A percentile compares a stretch with the other conserved stretches of the same genome.
Conservation (phyloP, 2,797 vertebrate genomes). For the Diplodus sargus region DNA sequence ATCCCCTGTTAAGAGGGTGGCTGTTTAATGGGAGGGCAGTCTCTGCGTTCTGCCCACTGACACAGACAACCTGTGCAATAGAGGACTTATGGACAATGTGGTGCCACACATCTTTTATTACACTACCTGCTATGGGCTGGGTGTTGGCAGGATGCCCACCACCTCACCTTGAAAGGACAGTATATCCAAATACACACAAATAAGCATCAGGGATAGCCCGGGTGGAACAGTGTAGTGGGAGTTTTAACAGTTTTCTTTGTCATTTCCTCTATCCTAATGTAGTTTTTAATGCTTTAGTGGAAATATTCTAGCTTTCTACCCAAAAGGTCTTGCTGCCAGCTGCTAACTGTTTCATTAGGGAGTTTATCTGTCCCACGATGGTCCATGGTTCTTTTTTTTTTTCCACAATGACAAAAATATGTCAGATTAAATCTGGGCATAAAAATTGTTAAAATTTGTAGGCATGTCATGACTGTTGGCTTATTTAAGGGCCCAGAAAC, state of each 20-base stretch:
- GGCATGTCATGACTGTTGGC: background rate
- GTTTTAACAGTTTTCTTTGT: conserved; percentile 1
- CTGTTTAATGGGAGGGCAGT: conserved; percentile 55
- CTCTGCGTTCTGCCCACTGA: conserved; percentile 37
- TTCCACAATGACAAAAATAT: background rate
- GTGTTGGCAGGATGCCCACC: conserved; percentile 46
- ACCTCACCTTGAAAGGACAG: conserved; percentile 58
- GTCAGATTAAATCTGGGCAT: background rate
- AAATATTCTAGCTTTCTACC: background rate
- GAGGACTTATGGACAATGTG: conserved; percentile 45
- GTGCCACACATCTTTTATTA: conserved; percentile 39
- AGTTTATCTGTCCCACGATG: background rate
- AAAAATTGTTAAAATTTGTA: background rate
- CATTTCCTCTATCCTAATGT: background rate
- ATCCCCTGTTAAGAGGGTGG: conserved; percentile 30
- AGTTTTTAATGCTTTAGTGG: background rate
- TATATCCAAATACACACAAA: conserved; percentile 24
- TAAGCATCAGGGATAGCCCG: background rate
- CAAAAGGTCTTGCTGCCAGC: background rate
- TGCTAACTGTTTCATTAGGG: background rate
- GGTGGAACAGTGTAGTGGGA: background rate
- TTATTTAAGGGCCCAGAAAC: background rate
- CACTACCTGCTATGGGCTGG: conserved; percentile 26
- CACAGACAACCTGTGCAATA: conserved; percentile 30
- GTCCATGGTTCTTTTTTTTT: background rate